phyloP scores from a whole-genome alignment of 2,113 vertebrate genomes.

The Callithrix jacchus region DNA sequence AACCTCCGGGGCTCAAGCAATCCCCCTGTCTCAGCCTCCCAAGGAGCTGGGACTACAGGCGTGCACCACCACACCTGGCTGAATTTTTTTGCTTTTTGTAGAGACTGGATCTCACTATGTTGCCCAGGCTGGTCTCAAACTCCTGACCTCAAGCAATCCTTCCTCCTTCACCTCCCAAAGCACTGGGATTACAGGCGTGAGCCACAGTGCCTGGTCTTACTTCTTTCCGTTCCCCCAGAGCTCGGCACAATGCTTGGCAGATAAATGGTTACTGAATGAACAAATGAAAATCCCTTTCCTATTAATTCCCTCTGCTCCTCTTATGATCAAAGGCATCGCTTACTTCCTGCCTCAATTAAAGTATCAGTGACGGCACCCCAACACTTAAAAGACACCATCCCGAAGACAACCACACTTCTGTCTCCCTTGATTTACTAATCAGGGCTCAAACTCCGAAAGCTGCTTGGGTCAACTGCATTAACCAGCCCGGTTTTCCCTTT shows the following conservation, averaged over 20 bases:
- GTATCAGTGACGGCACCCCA: neutral
- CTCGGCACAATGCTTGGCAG: neutral
- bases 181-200: too few relatives aligned
- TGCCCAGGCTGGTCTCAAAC: too few relatives aligned
- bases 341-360: neutral
- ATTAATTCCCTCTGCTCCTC: neutral
- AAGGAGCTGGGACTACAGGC: too few relatives aligned
- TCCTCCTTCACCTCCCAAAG: too few relatives aligned
- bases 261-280: neutral
- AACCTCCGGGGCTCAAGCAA: too few relatives aligned
- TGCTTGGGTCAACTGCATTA: constrained; percentile 50
- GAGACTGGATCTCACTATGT: too few relatives aligned
- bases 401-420: neutral
- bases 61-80: too few relatives aligned
- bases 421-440: constrained; percentile 67
- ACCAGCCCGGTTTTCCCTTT: neutral
- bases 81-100: too few relatives aligned
- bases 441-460: constrained; percentile 46
- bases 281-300: neutral
- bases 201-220: neutral
- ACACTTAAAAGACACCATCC: neutral
- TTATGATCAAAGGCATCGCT: constrained; percentile 38
- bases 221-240: neutral
- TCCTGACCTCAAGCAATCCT: too few relatives aligned
- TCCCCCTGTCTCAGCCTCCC: too few relatives aligned